phyloP scores from a whole-genome alignment of 2,797 vertebrate genomes.

The Sylvia borin region DNA sequence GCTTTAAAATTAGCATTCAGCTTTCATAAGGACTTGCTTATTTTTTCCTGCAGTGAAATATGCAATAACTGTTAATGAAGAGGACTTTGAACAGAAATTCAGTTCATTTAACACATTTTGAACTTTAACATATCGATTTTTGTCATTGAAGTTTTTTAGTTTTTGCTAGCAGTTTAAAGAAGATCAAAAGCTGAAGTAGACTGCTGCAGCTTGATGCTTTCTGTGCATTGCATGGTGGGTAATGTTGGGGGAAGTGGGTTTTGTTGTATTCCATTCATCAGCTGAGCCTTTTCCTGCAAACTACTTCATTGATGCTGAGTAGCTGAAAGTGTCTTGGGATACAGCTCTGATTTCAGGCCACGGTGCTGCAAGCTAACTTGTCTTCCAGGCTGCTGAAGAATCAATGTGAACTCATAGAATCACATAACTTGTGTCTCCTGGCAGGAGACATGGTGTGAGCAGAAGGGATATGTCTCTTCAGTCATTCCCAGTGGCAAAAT shows the following conservation, averaged over 20 bases:
- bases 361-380: neutral
- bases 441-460: neutral
- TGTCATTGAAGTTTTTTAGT: neutral
- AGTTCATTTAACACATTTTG: neutral
- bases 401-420: neutral
- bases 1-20: slow-evolving; percentile 33
- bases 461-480: neutral
- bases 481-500: neutral
- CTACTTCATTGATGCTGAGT: neutral
- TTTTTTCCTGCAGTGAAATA: neutral
- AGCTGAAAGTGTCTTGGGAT: neutral
- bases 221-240: neutral
- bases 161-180: neutral
- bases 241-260: neutral
- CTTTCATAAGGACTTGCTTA: neutral
- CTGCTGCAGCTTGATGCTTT: neutral
- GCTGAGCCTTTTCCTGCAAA: neutral
- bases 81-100: neutral
- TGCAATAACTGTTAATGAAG: slow-evolving; percentile 3
- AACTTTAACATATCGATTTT: neutral
- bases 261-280: neutral
- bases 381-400: neutral
- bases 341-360: neutral
- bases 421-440: rapidly evolving
- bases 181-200: neutral